Base-by-base conservation (phyloP, 2,888 invertebrate species). In the Erebia aethiops region DNA sequence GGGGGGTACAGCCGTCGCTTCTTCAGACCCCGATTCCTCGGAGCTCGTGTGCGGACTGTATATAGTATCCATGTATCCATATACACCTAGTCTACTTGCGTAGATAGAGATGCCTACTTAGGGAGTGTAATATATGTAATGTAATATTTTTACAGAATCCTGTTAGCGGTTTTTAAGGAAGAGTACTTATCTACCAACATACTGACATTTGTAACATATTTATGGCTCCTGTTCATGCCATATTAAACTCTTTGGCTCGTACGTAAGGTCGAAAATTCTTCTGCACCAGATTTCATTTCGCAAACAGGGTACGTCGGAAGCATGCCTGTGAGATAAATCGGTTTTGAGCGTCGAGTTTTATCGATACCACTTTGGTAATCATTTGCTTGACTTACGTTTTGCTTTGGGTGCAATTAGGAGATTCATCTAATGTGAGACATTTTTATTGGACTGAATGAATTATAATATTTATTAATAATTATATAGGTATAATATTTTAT, bases 211-310 rank as follows among this genome's bases (percentile, higher is more conserved):
- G 14, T 62, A 14, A 62, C 21, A 62, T 49, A 43, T 52, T 16
- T 16, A 49, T 14, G 49, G 26, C 4, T 21, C 10, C 14, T 13
- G 16, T 60, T 60, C 41, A 43, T 2, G 16, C 41, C 3, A 43
- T 49, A 49, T 14, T 49, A 21, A 3, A 62, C 62, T 49, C 46
- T 62, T 14, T 46, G 49, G 0, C 14, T 3, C 49, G 8, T 14
- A 18, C 49, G 9, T 46, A 62, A 49, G 49, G 62, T 46, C 78
- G 77, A 81, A 86, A 82, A 84, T 87, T 87, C 84, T 85, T 85
- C 79, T 85, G 87, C 87, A 88, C 87, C 86, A 87, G 81, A 88
- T 88, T 85, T 85, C 84, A 82, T 85, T 82, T 79, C 63, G 54
- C 69, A 69, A 67, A 72, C 65, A 71, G 72, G 72, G 73, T 70